Base-by-base conservation (phyloP, 2,113 vertebrate genomes). In the Ivindomyrus marchei region DNA sequence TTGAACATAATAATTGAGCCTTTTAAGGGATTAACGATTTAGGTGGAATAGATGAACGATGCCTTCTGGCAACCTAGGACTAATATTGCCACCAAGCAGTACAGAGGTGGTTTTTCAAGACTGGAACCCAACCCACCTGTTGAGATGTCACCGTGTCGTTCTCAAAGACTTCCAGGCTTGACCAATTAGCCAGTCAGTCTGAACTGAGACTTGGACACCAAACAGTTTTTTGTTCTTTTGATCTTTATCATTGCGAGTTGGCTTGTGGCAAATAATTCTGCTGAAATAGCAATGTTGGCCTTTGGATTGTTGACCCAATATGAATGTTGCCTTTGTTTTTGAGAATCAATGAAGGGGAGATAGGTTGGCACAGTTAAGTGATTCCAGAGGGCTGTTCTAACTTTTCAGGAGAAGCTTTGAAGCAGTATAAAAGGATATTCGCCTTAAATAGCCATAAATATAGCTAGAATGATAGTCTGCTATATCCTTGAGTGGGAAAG, bases 401-500 rank as follows among this genome's bases (percentile, higher is more conserved):
- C 46, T 47, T 85, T 85, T 85, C 83, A 45, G 21, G 19, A 50
- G 84, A 85, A 85, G 1, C 45, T 50, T 47, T 86, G 84, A 86
- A 49, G 46, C 47, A n/a, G 47, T 86, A 4, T 47, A 86, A 27
- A 50, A 86, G 47, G 50, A 50, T 17, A 86, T 86, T 86, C 1
- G 10, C 24, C 84, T 27, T 86, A 49, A 86, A 86, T 86, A 86
- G 84, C 45, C 84, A 86, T 86, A 86, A 50, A 86, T 86, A 86
- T 15, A 86, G 84, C 84, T 24, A 47, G 84, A 86, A 49, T 49
- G 42, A 85, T 46, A 85, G 83, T 85, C 17, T 45, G 84, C 46
- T 13, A 49, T 50, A 86, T 86, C 84, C 84, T 86, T 86, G 46
- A 50, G 84, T 49, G 46, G 45, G 84, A 86, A 50, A 49, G 84